A percentile compares a stretch with the other conserved stretches of the same genome.
Conservation (phyloP, 2,113 vertebrate genomes). For the Vidua chalybeata region DNA sequence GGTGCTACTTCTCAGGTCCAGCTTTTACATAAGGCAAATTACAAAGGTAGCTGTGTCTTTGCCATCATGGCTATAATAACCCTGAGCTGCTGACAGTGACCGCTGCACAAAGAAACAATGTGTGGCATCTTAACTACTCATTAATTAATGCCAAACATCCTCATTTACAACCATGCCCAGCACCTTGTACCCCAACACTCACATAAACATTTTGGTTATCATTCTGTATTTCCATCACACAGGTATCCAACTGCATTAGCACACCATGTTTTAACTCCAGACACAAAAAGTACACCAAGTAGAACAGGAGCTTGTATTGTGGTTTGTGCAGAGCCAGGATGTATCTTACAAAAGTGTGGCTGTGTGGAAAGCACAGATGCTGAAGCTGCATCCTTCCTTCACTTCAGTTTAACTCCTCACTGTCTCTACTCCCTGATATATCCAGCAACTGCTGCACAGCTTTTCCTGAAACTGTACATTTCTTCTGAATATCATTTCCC, state of each 20-base stretch:
- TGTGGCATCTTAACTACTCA: not conserved
- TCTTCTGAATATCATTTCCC: not conserved
- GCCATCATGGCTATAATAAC: not conserved
- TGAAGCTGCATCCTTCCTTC: not conserved
- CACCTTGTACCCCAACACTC: not conserved
- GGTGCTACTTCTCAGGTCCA: not conserved
- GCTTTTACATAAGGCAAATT: not conserved
- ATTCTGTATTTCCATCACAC: not conserved
- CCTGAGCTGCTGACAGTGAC: not conserved
- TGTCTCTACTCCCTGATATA: not conserved
- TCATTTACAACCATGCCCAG: not conserved
- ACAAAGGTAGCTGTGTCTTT: not conserved
- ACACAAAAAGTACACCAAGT: not conserved
- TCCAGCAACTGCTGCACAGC: not conserved
- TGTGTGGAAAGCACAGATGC: not conserved
- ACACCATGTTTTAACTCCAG: not conserved
- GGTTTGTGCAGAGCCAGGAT: not conserved
- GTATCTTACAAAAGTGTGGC: rapidly evolving
- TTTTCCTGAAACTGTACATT: not conserved
- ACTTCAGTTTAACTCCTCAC: not conserved
- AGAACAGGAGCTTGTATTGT: not conserved
- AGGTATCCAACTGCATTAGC: not conserved
- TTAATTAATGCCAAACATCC: not conserved
- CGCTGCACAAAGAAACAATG: not conserved
- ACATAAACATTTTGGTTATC: not conserved